Evolutionary conservation across 1,140 invertebrate genomes (phyloP).

Genomic region (Bombus superbus): DNA sequence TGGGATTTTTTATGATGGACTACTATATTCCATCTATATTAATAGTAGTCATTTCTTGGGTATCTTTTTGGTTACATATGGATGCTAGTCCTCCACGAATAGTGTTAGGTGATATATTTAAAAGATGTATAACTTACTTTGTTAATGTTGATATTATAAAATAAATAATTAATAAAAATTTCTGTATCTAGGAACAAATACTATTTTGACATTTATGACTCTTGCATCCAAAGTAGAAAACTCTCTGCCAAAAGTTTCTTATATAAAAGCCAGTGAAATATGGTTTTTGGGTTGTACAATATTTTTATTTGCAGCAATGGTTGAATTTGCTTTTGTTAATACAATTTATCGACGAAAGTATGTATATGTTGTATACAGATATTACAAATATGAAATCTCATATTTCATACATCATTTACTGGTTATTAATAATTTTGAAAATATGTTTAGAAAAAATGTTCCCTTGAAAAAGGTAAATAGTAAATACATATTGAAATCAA

Average conservation of each 20-base stretch:
- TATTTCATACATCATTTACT: not conserved
- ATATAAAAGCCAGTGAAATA: conserved; percentile 95
- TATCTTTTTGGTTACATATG: conserved; percentile 94
- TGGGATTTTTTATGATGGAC: conserved; percentile 95
- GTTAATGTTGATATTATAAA: not conserved
- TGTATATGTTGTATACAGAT: conserved; percentile 60
- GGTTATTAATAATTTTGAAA: conserved; percentile 1
- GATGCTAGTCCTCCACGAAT: conserved; percentile 92
- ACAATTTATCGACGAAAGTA: conserved; percentile 93
- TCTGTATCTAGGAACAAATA: conserved; percentile 88
- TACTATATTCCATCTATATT: conserved; percentile 95
- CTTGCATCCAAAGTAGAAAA: conserved; percentile 91
- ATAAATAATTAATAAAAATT: not conserved
- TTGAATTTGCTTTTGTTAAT: conserved; percentile 95
- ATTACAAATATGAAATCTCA: not conserved
- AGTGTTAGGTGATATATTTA: conserved; percentile 85
- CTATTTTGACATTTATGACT: conserved; percentile 94
- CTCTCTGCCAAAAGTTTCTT: conserved; percentile 93
- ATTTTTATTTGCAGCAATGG: conserved; percentile 92
- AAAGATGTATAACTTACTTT: not conserved
- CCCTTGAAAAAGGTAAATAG: conserved; percentile 92
- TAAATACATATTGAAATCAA: conserved; percentile 92
- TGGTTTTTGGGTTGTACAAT: conserved; percentile 94
- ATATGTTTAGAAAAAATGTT: conserved; percentile 87
- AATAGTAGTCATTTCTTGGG: conserved; percentile 94